Conservation (phyloP, 2,797 vertebrate species). For the Neosilurus hyrtlii region DNA sequence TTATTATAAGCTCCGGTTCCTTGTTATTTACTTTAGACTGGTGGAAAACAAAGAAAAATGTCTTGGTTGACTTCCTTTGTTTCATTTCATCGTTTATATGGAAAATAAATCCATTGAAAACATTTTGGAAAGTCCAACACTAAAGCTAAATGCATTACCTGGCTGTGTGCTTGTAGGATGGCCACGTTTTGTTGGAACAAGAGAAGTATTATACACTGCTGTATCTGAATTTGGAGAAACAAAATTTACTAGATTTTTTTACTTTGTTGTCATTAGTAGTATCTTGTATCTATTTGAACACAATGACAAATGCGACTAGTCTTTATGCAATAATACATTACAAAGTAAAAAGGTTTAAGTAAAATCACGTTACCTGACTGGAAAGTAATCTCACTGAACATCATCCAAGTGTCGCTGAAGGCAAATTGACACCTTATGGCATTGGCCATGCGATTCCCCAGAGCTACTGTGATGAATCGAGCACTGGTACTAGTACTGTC, state of each 20-base stretch:
- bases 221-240: slow-evolving; percentile 73
- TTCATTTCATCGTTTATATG: background rate
- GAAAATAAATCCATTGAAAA: too few relatives aligned
- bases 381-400: slow-evolving; percentile 97
- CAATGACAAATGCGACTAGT: background rate
- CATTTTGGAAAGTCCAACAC: background rate
- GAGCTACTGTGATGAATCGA: slow-evolving; percentile 87
- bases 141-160: slow-evolving; percentile 55
- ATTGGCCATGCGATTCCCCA: slow-evolving; percentile 88
- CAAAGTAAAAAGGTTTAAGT: background rate
- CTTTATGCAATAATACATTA: background rate
- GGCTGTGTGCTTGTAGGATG: slow-evolving; percentile 73
- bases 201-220: slow-evolving; percentile 91
- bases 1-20: background rate
- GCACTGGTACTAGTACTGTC: slow-evolving; percentile 85
- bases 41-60: background rate
- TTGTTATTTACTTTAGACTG: background rate
- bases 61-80: background rate
- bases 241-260: background rate
- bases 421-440: slow-evolving; percentile 91
- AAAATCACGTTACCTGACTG: slow-evolving; percentile 49
- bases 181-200: slow-evolving; percentile 71
- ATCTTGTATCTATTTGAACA: background rate
- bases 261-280: background rate
- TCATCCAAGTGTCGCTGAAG: slow-evolving; percentile 90